Conservation (phyloP, 2,797 vertebrate species). For the Poeciliopsis turneri region DNA sequence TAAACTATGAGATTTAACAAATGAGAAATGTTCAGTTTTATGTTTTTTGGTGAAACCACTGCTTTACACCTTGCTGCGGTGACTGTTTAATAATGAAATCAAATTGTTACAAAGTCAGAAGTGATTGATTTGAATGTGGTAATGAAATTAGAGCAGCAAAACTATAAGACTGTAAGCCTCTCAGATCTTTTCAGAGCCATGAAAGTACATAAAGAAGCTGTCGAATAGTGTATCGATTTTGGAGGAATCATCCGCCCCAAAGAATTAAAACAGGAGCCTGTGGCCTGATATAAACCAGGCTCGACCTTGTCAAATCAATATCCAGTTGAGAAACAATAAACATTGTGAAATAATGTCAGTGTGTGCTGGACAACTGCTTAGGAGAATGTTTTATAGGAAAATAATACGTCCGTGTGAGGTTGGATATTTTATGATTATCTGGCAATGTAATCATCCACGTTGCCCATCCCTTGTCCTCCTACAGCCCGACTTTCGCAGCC, state of each 20-base stretch:
- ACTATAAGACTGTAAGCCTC: background rate
- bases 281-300: slow-evolving; percentile 48
- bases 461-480: slow-evolving; percentile 59
- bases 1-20: background rate
- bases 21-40: background rate
- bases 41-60: background rate
- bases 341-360: slow-evolving; percentile 33
- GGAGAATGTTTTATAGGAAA: slow-evolving; percentile 24
- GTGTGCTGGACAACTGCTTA: slow-evolving; percentile 31
- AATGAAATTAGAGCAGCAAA: background rate
- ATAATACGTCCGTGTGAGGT: slow-evolving; percentile 8
- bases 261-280: slow-evolving; percentile 40
- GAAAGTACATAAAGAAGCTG: slow-evolving; percentile 54
- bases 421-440: slow-evolving; percentile 46
- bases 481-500: slow-evolving; percentile 42
- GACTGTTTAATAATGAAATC: background rate
- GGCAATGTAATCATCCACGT: slow-evolving; percentile 64
- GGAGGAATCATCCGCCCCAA: slow-evolving; percentile 38
- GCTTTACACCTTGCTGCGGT: background rate
- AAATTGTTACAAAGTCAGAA: background rate
- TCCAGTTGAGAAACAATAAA: slow-evolving; percentile 58
- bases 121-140: background rate
- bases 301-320: slow-evolving; percentile 69
- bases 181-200: slow-evolving; percentile 33
- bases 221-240: slow-evolving; percentile 66